Percentiles rank a stretch among this genome's conserved stretches.
Evolutionary conservation across 2,113 vertebrate genomes (phyloP).

Genomic region (Trochalopteron elliotii): DNA sequence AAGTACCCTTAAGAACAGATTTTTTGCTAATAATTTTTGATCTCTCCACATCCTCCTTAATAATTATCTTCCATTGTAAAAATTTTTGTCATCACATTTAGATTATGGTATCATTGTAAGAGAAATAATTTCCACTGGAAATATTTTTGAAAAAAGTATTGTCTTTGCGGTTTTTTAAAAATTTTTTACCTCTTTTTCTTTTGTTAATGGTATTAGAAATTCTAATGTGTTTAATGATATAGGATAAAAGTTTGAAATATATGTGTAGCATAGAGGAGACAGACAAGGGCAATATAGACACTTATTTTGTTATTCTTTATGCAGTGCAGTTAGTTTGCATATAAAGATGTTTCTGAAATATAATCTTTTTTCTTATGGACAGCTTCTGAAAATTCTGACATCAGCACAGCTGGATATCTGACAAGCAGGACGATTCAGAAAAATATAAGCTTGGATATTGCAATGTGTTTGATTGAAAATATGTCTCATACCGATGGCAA

Average conservation of each 20-base stretch:
- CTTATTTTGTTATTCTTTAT: background rate
- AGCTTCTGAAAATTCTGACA: conserved; percentile 5
- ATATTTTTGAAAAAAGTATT: background rate
- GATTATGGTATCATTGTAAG: background rate
- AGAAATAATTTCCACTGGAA: background rate
- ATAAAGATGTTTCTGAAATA: background rate
- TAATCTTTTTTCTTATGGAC: background rate
- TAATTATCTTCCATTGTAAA: background rate
- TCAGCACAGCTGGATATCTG: background rate
- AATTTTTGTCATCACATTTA: background rate
- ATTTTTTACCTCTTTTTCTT: background rate
- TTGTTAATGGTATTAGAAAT: background rate
- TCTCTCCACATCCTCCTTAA: background rate
- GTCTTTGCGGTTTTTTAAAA: background rate
- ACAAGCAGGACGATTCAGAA: background rate
- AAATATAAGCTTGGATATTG: background rate
- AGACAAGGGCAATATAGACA: background rate
- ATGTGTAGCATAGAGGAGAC: background rate
- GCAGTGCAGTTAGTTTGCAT: background rate
- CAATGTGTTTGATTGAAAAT: background rate
- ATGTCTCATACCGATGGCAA: background rate
- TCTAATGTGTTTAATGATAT: background rate
- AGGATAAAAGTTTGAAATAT: background rate
- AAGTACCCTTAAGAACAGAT: background rate
- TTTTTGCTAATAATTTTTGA: background rate